These are phyloP conservation scores for Toxostoma redivivum DNA, from an alignment of 2,113 vertebrate genomes.

Conservation along the genomic window DNA sequence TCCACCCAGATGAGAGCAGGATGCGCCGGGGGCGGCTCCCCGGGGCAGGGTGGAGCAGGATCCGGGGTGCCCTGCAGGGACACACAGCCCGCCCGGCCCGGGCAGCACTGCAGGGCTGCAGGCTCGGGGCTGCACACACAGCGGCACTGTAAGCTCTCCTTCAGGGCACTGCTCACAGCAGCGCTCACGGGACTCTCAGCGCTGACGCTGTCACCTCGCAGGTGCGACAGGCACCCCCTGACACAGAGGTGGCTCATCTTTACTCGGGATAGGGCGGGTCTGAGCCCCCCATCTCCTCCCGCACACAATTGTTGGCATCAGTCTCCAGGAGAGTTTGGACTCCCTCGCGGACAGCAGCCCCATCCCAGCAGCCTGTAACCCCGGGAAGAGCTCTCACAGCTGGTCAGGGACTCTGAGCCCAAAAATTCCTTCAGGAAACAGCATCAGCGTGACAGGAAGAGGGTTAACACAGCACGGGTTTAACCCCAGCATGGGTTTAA, in stretches of 20 bases:
- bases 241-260: background rate
- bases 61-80: fast-evolving
- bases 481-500: background rate
- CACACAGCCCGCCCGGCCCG: fast-evolving
- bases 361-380: background rate
- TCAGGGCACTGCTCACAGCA: background rate
- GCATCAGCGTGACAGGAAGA: background rate
- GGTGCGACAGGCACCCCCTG: fast-evolving
- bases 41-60: fast-evolving
- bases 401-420: background rate
- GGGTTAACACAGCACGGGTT: background rate
- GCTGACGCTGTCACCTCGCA: background rate
- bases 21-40: background rate
- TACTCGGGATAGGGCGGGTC: fast-evolving
- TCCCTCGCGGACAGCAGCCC: background rate
- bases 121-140: background rate
- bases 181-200: background rate
- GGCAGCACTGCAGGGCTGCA: background rate
- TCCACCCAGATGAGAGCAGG: background rate
- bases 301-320: background rate
- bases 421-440: background rate
- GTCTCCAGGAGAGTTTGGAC: no score
- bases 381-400: background rate
- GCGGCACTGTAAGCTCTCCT: background rate
- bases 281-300: background rate